phyloP scores from a whole-genome alignment of 2,888 invertebrate species.

The Drosophila planitibia region DNA sequence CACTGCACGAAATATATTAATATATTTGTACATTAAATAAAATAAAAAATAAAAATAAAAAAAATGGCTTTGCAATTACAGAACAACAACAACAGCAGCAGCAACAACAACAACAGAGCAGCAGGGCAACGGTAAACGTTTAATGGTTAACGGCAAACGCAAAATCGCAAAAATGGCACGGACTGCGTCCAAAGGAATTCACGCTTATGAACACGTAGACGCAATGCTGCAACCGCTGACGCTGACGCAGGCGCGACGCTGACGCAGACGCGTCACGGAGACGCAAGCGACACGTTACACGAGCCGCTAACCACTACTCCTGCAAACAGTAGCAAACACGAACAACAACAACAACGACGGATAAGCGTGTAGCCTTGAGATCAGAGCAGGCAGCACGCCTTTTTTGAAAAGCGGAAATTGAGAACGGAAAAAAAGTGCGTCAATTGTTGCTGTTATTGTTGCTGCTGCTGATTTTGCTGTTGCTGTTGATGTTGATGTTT shows the following conservation, averaged over 20 bases:
- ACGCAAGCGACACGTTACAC: slow-evolving; percentile 25
- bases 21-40: background rate
- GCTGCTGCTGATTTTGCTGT: slow-evolving; percentile 27
- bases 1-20: slow-evolving; percentile 27
- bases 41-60: slow-evolving; percentile 10
- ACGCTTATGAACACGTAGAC: slow-evolving; percentile 73
- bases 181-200: slow-evolving; percentile 69
- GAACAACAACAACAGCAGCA: slow-evolving; percentile 13
- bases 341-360: slow-evolving; percentile 16
- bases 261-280: slow-evolving; percentile 29
- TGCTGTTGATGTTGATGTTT: slow-evolving; percentile 42
- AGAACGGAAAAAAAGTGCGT: slow-evolving; percentile 16
- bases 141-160: slow-evolving; percentile 21
- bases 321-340: slow-evolving; percentile 5
- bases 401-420: slow-evolving; percentile 32
- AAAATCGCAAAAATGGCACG: slow-evolving; percentile 57
- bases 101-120: slow-evolving; percentile 3
- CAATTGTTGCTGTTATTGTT: slow-evolving; percentile 26
- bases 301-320: slow-evolving; percentile 18
- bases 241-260: slow-evolving; percentile 13
- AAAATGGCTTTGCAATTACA: slow-evolving; percentile 18
- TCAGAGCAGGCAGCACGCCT: slow-evolving; percentile 43
- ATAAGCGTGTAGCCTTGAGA: slow-evolving; percentile 62
- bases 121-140: slow-evolving; percentile 17
- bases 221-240: slow-evolving; percentile 36